Evolutionary conservation across 2,113 vertebrate genomes (phyloP).

Genomic region (Psilopogon haemacephalus): DNA sequence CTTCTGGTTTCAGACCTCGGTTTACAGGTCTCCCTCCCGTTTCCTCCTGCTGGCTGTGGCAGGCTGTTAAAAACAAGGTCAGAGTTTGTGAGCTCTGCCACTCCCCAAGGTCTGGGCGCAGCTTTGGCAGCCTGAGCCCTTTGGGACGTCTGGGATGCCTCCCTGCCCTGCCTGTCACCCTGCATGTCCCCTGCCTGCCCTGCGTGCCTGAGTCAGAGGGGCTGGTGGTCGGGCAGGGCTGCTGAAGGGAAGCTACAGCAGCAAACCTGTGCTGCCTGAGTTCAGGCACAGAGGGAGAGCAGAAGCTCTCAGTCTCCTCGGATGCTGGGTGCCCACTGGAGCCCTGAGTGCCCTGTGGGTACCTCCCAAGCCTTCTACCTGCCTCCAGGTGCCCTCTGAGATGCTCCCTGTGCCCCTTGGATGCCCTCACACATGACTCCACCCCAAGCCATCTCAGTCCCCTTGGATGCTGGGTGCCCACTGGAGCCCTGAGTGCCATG

Average conservation of each 20-base stretch:
- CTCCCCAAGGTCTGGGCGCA: background rate
- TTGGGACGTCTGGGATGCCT: background rate
- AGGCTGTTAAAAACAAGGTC: background rate
- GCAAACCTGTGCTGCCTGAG: fast-evolving
- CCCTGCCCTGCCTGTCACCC: background rate
- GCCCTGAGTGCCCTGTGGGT: too few species aligned
- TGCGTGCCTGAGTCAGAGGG: fast-evolving
- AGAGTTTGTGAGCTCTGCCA: background rate
- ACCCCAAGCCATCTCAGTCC: background rate
- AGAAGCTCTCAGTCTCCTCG: background rate
- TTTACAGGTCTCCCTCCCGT: background rate
- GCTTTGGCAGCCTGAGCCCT: background rate
- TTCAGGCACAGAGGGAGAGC: fast-evolving
- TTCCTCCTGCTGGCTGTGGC: background rate
- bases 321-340: too few species aligned
- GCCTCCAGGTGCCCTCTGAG: too few species aligned
- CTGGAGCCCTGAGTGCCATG: too few species aligned
- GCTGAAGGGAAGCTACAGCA: background rate
- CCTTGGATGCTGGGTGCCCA: too few species aligned
- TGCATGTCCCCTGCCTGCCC: too few species aligned
- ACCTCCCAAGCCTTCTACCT: too few species aligned
- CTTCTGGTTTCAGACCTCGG: background rate
- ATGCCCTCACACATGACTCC: too few species aligned
- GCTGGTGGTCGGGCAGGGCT: background rate
- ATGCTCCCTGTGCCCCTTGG: too few species aligned